These are phyloP conservation scores for Lepeophtheirus nordmannii DNA, from an alignment of 2,888 invertebrate species.

Conservation along the genomic window DNA sequence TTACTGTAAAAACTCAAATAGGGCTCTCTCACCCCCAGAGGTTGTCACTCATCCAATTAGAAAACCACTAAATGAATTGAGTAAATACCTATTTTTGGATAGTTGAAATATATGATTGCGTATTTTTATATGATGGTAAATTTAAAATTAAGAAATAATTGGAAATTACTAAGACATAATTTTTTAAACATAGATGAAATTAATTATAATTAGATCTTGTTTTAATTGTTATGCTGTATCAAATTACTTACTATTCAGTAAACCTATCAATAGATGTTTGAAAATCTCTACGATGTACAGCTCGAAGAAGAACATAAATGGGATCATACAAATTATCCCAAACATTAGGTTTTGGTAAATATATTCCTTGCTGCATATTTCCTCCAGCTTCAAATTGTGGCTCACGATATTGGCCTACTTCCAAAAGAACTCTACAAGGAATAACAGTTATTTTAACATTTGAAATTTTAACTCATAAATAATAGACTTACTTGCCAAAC, in stretches of 20 bases:
- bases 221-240: not conserved
- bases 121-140: too few species aligned
- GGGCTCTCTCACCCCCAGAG: too few species aligned
- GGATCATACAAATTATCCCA: slow-evolving; percentile 91
- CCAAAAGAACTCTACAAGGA: slow-evolving; percentile 18
- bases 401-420: slow-evolving; percentile 69
- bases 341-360: slow-evolving; percentile 60
- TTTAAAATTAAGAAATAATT: too few species aligned
- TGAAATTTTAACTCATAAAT: not conserved
- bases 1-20: too few species aligned
- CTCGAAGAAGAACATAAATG: slow-evolving; percentile 71
- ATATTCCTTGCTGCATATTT: slow-evolving; percentile 63
- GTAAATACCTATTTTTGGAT: too few species aligned
- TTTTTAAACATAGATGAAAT: too few species aligned
- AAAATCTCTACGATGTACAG: slow-evolving; percentile 79
- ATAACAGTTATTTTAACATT: not conserved
- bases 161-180: slow-evolving; percentile 4
- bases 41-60: too few species aligned
- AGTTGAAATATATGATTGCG: too few species aligned
- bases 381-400: slow-evolving; percentile 69
- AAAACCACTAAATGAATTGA: too few species aligned
- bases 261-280: slow-evolving; percentile 87
- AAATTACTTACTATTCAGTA: slow-evolving; percentile 56
- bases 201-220: not conserved
- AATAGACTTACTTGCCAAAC: slow-evolving; percentile 45